Conservation (phyloP, 2,797 vertebrate genomes). For the Neoniphon sammara region DNA sequence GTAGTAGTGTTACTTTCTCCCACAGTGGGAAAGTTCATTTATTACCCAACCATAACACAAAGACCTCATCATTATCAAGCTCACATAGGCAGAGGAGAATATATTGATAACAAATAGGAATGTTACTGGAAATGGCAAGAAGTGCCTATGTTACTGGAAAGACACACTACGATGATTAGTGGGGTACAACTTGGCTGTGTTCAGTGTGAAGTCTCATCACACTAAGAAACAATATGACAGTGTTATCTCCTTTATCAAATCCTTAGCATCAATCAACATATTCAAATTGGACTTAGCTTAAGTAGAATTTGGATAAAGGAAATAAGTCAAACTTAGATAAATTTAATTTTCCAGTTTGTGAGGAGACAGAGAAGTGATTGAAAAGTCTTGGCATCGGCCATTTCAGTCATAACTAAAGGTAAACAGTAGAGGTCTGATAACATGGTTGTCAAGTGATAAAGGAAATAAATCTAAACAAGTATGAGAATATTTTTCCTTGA, state of each 20-base stretch:
- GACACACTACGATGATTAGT: neutral
- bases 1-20: no score
- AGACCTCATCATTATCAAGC: neutral
- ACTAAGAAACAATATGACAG: neutral
- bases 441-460: no score
- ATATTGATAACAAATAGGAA: neutral
- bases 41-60: neutral
- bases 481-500: neutral
- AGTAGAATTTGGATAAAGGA: constrained; percentile 10
- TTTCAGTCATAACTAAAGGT: neutral
- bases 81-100: no score
- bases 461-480: neutral
- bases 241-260: neutral
- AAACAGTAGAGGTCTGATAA: neutral
- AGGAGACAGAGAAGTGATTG: neutral
- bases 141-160: neutral
- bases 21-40: no score
- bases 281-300: constrained; percentile 1
- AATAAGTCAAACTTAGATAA: neutral
- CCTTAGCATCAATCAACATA: neutral
- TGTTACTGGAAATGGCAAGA: neutral
- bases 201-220: neutral
- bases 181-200: no score
- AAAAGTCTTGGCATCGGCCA: neutral
- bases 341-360: neutral